Percentiles rank a stretch among this genome's conserved stretches.
These are phyloP conservation scores for Labeo calbasu DNA, from an alignment of 2,797 vertebrate genomes.

Conservation along the genomic window DNA sequence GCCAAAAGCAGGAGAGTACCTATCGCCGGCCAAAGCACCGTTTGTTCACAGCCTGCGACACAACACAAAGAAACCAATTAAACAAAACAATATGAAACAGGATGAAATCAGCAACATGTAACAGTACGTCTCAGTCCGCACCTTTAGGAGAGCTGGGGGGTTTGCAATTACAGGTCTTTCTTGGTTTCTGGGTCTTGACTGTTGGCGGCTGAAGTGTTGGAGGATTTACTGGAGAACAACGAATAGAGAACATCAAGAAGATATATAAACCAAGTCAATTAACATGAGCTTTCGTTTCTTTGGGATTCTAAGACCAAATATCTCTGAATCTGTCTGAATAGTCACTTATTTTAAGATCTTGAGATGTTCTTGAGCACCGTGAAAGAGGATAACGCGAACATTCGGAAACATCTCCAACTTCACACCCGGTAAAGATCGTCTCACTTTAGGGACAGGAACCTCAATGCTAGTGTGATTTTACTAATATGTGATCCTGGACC, in stretches of 20 bases:
- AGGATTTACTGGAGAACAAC: conserved; percentile 5
- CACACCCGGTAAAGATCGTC: neutral
- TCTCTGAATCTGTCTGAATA: neutral
- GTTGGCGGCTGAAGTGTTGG: neutral
- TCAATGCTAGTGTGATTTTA: neutral
- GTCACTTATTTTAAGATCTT: neutral
- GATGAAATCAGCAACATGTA: neutral
- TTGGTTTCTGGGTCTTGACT: neutral
- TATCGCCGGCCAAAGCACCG: conserved; percentile 68
- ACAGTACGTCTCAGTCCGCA: neutral
- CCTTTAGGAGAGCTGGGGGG: neutral
- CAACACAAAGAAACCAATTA: conserved; percentile 31
- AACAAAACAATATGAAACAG: neutral
- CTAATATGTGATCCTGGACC: too few relatives aligned
- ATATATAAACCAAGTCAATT: neutral
- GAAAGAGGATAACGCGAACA: neutral
- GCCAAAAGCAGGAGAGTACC: conserved; percentile 62
- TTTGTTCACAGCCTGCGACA: conserved; percentile 59
- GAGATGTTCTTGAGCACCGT: neutral
- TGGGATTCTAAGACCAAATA: neutral
- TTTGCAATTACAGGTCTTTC: neutral
- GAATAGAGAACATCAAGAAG: neutral
- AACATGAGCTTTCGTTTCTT: neutral
- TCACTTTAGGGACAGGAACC: neutral
- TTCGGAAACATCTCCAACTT: conserved; percentile 10